phyloP scores from a whole-genome alignment of 2,113 vertebrate genomes.

The Anarhynchus alexandrinus region DNA sequence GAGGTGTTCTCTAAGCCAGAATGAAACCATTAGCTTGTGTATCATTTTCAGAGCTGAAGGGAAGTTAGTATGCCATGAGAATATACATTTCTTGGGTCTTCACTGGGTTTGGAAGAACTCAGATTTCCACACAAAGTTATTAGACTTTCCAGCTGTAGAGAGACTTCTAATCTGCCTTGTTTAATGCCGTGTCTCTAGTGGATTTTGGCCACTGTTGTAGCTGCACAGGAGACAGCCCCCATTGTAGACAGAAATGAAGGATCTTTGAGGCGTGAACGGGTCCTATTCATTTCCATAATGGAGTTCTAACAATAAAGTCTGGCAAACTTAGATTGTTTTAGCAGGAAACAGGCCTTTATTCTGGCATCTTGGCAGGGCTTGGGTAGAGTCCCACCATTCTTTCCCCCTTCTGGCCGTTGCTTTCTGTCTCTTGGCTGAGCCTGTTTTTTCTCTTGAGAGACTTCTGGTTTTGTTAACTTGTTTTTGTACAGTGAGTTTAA shows the following conservation, averaged over 20 bases:
- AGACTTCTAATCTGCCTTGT: neutral
- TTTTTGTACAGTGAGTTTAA: neutral
- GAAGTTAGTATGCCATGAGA: neutral
- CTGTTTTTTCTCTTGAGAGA: constrained; percentile 15
- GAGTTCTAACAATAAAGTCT: constrained; percentile 43
- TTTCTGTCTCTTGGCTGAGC: constrained; percentile 17
- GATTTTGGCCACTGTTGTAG: neutral
- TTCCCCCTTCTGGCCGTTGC: neutral
- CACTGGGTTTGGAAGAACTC: neutral
- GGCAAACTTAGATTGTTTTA: constrained; percentile 11
- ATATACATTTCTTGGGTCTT: neutral
- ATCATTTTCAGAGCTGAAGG: neutral
- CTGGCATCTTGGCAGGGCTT: constrained; percentile 34
- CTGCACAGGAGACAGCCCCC: neutral
- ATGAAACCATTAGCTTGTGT: neutral
- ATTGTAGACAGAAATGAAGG: neutral
- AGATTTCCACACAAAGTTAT: neutral
- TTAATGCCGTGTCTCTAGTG: neutral
- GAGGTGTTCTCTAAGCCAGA: neutral
- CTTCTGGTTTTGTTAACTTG: constrained; percentile 10
- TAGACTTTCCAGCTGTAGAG: neutral
- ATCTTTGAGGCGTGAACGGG: neutral
- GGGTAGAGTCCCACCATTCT: constrained; percentile 58
- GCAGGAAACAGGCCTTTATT: constrained; percentile 39
- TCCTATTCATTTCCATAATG: constrained; percentile 46